Base-by-base conservation (phyloP, 2,797 vertebrate genomes). In the Pachyuromys duprasi region DNA sequence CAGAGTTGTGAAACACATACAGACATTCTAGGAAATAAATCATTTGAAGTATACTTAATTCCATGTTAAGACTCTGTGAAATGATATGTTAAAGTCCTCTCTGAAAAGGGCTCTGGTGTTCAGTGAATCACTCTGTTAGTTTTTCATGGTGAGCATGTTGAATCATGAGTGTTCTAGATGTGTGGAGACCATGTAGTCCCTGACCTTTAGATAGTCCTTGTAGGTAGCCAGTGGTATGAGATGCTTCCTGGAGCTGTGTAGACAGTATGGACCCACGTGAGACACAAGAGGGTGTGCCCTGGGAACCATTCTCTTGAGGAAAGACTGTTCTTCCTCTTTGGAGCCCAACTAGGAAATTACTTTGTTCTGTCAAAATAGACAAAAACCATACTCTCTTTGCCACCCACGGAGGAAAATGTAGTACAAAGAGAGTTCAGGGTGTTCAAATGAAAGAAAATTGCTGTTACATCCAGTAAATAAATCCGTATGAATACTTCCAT, bases 11-110 rank as follows among this genome's bases (percentile, higher is more conserved):
- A 95, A 96, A 93, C 36, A 90, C 65, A 33, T 2, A 69, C 3
- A 45, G 14, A 60, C 7, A 74, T 75, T 94, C 65, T 87, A 74
- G 76, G 63, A 94, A 97, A 96, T 7, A 72, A 92, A 95, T 94
- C 90, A 92, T 67, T 95, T 95, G 83, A 91, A 76, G 3, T 39
- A 5, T 63, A 62, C 8, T 90, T 81, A 79, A 91, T 6, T 65
- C 26, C 17, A 95, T 53, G 14, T 76, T 69, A 93, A 93, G 86
- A 80, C 39, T 86, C 90, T 90, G n/a, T 72, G n/a, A 89, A 97
- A 74, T 4, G 26, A 79, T 84, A 33, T 36, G 5, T 49, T 49
- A 60, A 94, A 3, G 13, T 79, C 62, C 28, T 36, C 39, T 88
- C 76, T 94, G 49, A 88, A 49, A 81, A 79, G 78, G 69, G 31